phyloP scores from a whole-genome alignment of 2,888 invertebrate genomes.

The Trimorus sp. region DNA sequence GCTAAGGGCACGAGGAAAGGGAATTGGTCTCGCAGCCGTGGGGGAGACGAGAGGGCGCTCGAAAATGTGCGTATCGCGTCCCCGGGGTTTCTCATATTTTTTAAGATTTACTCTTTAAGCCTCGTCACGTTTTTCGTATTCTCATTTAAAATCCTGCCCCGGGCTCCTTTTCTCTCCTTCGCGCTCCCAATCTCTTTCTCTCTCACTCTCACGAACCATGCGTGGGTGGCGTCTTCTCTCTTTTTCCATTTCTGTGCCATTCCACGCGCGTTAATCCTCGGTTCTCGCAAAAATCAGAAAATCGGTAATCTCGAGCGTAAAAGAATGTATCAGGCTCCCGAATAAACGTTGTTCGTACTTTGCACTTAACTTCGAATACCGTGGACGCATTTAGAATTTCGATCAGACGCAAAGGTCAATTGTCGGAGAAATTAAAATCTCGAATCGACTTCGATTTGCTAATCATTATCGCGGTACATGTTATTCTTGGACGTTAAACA shows the following conservation, averaged over 20 bases:
- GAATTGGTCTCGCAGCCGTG: conserved; percentile 52
- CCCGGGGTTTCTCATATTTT: conserved; percentile 80
- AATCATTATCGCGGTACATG: too few species aligned
- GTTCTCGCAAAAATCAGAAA: conserved; percentile 9
- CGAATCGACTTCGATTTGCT: too few species aligned
- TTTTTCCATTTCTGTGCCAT: conserved; percentile 9
- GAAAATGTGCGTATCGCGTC: conserved; percentile 74
- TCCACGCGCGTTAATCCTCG: neutral
- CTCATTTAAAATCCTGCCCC: conserved; percentile 65
- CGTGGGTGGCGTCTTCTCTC: conserved; percentile 62
- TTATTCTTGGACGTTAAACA: neutral
- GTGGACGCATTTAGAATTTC: too few species aligned
- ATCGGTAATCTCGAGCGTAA: conserved; percentile 1
- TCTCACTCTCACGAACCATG: conserved; percentile 39
- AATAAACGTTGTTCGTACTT: too few species aligned
- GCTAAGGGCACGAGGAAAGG: conserved; percentile 56
- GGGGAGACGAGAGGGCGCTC: conserved; percentile 66
- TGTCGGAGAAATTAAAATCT: too few species aligned
- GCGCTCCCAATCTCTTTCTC: neutral
- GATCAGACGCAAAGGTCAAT: too few species aligned
- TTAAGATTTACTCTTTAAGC: conserved; percentile 80
- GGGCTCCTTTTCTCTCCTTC: conserved; percentile 34
- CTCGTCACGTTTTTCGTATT: conserved; percentile 73
- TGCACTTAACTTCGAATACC: too few species aligned
- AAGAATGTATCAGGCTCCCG: too few species aligned